A percentile compares a stretch with the other conserved stretches of the same genome.
Conservation (phyloP, 2,113 vertebrate genomes). For the Mobula hypostoma region DNA sequence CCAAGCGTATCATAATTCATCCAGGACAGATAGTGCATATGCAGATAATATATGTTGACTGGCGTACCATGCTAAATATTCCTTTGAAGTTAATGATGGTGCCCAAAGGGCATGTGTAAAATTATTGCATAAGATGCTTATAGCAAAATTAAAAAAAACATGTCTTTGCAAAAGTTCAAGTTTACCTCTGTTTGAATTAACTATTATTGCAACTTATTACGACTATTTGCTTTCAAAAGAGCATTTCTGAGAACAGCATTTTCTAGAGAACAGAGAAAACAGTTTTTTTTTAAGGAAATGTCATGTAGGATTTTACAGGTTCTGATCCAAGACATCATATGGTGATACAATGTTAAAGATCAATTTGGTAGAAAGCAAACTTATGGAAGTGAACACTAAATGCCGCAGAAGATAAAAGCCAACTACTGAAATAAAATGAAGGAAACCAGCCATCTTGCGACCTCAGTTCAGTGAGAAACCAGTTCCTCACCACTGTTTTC, state of each 20-base stretch:
- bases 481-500: neutral
- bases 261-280: neutral
- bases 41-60: neutral
- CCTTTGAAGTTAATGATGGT: neutral
- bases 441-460: neutral
- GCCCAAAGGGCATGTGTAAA: neutral
- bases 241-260: neutral
- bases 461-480: neutral
- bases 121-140: neutral
- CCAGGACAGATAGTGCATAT: neutral
- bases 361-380: neutral
- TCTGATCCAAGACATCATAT: neutral
- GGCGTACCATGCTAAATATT: neutral
- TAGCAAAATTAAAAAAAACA: neutral
- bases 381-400: neutral
- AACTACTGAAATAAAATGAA: neutral
- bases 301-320: neutral
- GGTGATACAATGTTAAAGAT: neutral
- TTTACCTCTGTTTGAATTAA: neutral
- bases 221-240: neutral
- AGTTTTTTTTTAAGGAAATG: too few relatives aligned
- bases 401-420: neutral
- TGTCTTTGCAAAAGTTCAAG: neutral
- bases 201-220: neutral
- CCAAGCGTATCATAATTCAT: constrained; percentile 21